These are phyloP conservation scores for Tetramorium bicarinatum DNA, from an alignment of 2,888 invertebrate species.

Conservation along the genomic window DNA sequence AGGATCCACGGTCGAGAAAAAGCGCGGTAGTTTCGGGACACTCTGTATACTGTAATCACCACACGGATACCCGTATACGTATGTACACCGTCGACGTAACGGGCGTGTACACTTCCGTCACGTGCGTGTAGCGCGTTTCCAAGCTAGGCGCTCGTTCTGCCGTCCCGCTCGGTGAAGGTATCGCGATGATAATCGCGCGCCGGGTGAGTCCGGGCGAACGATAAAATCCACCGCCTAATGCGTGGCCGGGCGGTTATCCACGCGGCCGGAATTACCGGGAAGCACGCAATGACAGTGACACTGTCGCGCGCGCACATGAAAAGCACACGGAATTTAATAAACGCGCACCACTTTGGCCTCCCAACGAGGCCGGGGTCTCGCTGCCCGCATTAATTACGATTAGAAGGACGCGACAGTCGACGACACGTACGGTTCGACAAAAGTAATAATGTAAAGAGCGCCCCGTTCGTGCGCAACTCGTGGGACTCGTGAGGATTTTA, in stretches of 20 bases:
- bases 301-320: slow-evolving; percentile 59
- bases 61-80: slow-evolving; percentile 31
- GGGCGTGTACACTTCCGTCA: slow-evolving; percentile 68
- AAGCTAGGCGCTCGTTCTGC: slow-evolving; percentile 45
- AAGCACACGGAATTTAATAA: slow-evolving; percentile 57
- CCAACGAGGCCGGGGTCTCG: slow-evolving; percentile 3
- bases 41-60: neutral
- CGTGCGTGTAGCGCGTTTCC: slow-evolving; percentile 61
- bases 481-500: slow-evolving; percentile 16
- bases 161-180: slow-evolving; percentile 61
- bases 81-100: slow-evolving; percentile 31
- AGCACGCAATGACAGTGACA: slow-evolving; percentile 75
- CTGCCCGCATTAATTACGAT: slow-evolving; percentile 69
- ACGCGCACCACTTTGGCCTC: slow-evolving; percentile 39
- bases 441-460: slow-evolving; percentile 64
- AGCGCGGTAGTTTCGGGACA: neutral
- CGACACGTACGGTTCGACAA: slow-evolving; percentile 60
- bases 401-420: slow-evolving; percentile 60
- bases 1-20: neutral
- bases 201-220: slow-evolving; percentile 63
- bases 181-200: slow-evolving; percentile 71
- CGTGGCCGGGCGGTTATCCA: slow-evolving; percentile 69
- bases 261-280: slow-evolving; percentile 68
- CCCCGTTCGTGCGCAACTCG: slow-evolving; percentile 2
- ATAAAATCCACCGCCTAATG: slow-evolving; percentile 76